Base-by-base conservation (phyloP, 2,888 invertebrate genomes). In the Campopleginae sp. region DNA sequence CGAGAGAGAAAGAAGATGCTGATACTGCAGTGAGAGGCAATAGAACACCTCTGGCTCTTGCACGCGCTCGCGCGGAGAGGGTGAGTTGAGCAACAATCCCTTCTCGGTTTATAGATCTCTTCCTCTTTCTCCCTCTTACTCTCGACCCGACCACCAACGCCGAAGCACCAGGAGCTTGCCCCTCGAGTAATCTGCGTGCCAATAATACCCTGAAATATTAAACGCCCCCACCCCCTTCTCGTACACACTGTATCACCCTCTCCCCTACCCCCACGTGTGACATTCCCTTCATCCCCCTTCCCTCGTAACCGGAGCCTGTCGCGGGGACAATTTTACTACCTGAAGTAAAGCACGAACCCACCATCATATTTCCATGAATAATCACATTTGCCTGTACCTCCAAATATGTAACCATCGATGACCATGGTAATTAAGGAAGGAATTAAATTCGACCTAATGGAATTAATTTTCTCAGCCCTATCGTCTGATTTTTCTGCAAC, bases 171-270 rank as follows among this genome's bases (percentile, higher is more conserved):
- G 38, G 14, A 42, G 80, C 78, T 63, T 86, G 87, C 81, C 86
- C 87, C 89, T 86, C 87, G 91, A 89, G 90, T 91, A 91, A 91
- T 91, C 89, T 88, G 80, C 85, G 85, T 87, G 79, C 88, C 82
- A 80, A 87, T 90, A 90, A 91, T 90, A 86, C 89, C 88, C 70
- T 91, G 88, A 90, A 91, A 91, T 90, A 91, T 91, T 91, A 88
- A 91, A 87, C 85, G 68, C 54, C 58, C 71, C 54, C 75, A 23
- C 68, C 63, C 42, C 76, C 76, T 38, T 27, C 27, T 58, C 23
- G 27, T 58, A 27, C 12, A 58, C 58, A 58, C 58, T 14, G 19
- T 14, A 19, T 38, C 63, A 63, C 19, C 61, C 51, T 66, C 66
- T 3, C 33, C 58, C 42, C 23, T n/a, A 1, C 46, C 23, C 61